phyloP scores from a whole-genome alignment of 2,888 invertebrate genomes.

The Onthophagus sagittarius region DNA sequence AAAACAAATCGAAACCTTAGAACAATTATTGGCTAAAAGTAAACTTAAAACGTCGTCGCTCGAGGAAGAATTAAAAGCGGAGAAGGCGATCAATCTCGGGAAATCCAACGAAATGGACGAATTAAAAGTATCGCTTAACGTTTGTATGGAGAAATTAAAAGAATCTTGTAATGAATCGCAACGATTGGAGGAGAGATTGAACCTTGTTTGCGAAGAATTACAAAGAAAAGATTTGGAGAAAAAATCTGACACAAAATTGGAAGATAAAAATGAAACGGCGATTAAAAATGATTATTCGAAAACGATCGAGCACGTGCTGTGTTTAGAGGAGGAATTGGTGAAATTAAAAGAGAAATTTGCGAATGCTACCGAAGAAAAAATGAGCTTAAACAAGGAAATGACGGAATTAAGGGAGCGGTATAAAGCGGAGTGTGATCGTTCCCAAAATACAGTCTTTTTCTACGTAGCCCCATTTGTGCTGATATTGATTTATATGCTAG shows the following conservation, averaged over 20 bases:
- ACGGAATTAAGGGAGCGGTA: slow-evolving; percentile 58
- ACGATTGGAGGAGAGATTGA: slow-evolving; percentile 22
- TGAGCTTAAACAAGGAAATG: slow-evolving; percentile 59
- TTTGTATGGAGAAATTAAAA: slow-evolving; percentile 27
- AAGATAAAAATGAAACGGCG: no score
- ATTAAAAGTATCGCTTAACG: slow-evolving; percentile 38
- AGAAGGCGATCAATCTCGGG: slow-evolving; percentile 35
- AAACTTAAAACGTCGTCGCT: slow-evolving; percentile 39
- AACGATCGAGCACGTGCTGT: slow-evolving; percentile 54
- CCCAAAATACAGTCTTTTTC: slow-evolving; percentile 58
- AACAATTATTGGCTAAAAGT: slow-evolving; percentile 38
- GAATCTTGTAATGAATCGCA: slow-evolving; percentile 27
- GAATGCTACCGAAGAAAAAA: slow-evolving; percentile 59
- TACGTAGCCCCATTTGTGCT: slow-evolving; percentile 57
- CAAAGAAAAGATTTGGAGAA: slow-evolving; percentile 32
- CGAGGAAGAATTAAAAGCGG: slow-evolving; percentile 35
- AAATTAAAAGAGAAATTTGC: slow-evolving; percentile 71
- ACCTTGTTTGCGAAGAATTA: slow-evolving; percentile 21
- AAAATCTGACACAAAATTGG: slow-evolving; percentile 28
- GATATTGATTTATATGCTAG: slow-evolving; percentile 58
- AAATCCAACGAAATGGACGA: slow-evolving; percentile 36
- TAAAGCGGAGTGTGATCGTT: slow-evolving; percentile 55
- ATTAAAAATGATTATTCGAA: not conserved
- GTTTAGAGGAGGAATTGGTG: slow-evolving; percentile 70
- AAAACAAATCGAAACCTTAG: slow-evolving; percentile 42